Evolutionary conservation across 2,113 vertebrate species (phyloP).

Genomic region (Dicrurus megarhynchus): DNA sequence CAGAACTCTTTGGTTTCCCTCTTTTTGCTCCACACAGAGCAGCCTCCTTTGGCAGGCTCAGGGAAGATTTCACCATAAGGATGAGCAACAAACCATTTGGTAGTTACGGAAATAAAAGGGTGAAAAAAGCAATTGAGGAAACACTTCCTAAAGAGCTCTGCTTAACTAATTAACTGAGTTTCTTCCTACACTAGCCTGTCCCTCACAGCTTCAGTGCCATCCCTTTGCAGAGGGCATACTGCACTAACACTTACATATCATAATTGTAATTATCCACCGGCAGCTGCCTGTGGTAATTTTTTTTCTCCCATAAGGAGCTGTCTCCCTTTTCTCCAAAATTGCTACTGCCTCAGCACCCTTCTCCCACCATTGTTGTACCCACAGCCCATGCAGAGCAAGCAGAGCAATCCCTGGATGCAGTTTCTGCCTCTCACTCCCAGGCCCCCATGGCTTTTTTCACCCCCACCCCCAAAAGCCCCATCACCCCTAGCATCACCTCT

Average conservation of each 20-base stretch:
- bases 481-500: neutral
- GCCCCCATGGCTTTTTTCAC: neutral
- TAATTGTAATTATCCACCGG: neutral
- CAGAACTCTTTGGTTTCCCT: neutral
- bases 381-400: neutral
- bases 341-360: neutral
- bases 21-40: neutral
- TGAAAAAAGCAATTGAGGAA: neutral
- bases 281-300: neutral
- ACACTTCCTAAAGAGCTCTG: slow-evolving; percentile 42
- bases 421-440: neutral
- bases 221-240: neutral
- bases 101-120: slow-evolving; percentile 16
- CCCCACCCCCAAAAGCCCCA: neutral
- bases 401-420: neutral
- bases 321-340: neutral
- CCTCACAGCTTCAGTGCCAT: neutral
- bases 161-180: slow-evolving; percentile 50
- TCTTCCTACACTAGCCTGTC: slow-evolving; percentile 11
- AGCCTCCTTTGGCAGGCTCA: neutral
- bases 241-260: neutral
- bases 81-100: neutral
- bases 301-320: neutral
- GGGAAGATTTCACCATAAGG: slow-evolving; percentile 4
- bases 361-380: neutral